phyloP scores from a whole-genome alignment of 2,888 invertebrate genomes.

The Parapristionchus giblindavisi region DNA sequence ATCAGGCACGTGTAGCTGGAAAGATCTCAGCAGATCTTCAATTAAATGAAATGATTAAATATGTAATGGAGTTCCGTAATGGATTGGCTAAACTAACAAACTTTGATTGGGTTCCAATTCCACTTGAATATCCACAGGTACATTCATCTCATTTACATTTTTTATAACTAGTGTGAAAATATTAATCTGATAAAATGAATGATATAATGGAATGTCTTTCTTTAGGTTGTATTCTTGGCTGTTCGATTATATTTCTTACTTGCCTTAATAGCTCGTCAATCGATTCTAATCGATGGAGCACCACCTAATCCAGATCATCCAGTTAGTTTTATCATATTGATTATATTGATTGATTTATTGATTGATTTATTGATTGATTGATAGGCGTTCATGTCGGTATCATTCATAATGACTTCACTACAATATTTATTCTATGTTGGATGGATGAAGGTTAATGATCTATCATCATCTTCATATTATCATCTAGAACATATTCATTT shows the following conservation, averaged over 20 bases:
- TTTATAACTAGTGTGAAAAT: neutral
- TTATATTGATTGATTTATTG: neutral
- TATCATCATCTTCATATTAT: neutral
- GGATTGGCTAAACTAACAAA: slow-evolving; percentile 56
- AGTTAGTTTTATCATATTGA: neutral
- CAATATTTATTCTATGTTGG: slow-evolving; percentile 64
- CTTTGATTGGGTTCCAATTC: slow-evolving; percentile 64
- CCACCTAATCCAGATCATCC: slow-evolving; percentile 35
- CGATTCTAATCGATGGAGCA: slow-evolving; percentile 54
- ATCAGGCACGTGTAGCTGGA: slow-evolving; percentile 50
- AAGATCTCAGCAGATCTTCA: slow-evolving; percentile 55
- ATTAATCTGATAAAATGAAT: neutral
- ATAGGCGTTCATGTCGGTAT: slow-evolving; percentile 55
- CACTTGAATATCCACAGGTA: slow-evolving; percentile 64
- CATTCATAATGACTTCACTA: slow-evolving; percentile 62
- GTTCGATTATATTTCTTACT: slow-evolving; percentile 66
- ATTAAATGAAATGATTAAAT: slow-evolving; percentile 57
- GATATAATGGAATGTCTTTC: neutral
- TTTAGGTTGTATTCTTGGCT: slow-evolving; percentile 64
- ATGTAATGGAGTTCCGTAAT: slow-evolving; percentile 51
- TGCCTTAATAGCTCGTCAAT: slow-evolving; percentile 63
- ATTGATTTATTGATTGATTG: neutral
- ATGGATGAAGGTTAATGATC: slow-evolving; percentile 59
- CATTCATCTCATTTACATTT: neutral
- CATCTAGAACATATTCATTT: neutral